These are phyloP conservation scores for Setipinna tenuifilis DNA, from an alignment of 2,797 vertebrate genomes.

Conservation along the genomic window DNA sequence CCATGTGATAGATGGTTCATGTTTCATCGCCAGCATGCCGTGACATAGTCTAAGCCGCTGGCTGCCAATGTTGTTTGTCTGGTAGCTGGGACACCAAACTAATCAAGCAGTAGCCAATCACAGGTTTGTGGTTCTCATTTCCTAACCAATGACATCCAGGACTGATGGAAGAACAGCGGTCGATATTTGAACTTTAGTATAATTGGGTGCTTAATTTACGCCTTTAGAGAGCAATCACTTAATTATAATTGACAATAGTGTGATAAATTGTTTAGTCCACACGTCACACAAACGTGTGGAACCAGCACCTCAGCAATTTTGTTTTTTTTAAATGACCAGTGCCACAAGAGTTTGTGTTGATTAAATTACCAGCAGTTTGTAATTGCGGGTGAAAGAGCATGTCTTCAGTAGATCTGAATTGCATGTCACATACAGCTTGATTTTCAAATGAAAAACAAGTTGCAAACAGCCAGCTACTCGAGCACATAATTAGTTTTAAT, in stretches of 20 bases:
- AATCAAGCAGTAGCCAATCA: no score
- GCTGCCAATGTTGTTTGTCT: background rate
- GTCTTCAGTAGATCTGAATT: background rate
- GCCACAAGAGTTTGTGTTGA: background rate
- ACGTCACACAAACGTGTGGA: background rate
- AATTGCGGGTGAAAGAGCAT: background rate
- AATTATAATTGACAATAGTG: background rate
- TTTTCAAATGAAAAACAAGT: background rate
- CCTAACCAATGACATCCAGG: no score
- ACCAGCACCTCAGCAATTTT: background rate
- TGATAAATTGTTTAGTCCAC: slow-evolving; percentile 3
- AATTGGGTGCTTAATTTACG: background rate
- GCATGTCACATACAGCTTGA: background rate
- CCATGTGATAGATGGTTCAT: no score
- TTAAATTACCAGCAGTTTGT: background rate
- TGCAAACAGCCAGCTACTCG: background rate
- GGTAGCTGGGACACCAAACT: background rate
- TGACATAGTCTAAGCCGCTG: background rate
- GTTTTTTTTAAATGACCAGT: background rate
- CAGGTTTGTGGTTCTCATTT: no score
- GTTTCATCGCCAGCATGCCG: background rate
- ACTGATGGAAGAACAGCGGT: no score
- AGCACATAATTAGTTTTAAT: background rate
- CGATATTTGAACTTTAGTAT: background rate
- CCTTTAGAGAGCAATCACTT: background rate